Conservation (phyloP, 1,140 invertebrate genomes). For the Thalassaphorura encarpata region DNA sequence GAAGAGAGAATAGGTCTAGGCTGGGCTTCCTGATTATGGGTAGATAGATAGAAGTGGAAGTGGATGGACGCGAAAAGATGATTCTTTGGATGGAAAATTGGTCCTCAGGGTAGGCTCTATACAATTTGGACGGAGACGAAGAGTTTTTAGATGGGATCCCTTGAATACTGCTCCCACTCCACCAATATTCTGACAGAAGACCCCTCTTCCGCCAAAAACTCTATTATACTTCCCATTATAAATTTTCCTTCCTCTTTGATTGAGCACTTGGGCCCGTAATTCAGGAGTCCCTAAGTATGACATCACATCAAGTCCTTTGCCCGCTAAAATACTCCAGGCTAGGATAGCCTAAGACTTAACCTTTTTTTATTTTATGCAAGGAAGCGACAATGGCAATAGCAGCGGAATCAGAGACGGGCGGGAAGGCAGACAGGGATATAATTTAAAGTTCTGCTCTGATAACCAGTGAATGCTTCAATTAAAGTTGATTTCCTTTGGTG, state of each 20-base stretch:
- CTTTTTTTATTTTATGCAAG: no score
- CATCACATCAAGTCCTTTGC: no score
- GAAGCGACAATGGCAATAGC: no score
- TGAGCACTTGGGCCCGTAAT: conserved; percentile 23
- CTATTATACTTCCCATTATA: conserved; percentile 11
- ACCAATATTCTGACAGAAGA: conserved; percentile 12
- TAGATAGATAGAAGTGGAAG: background rate
- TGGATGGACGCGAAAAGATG: conserved; percentile 8
- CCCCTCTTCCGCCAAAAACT: background rate
- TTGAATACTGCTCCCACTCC: conserved; percentile 7
- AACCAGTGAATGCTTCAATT: no score
- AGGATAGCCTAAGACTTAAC: no score
- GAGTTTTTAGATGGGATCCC: background rate
- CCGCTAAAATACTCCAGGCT: no score
- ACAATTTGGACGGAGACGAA: conserved; percentile 12
- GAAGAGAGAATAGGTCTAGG: background rate
- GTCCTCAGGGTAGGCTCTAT: conserved; percentile 18
- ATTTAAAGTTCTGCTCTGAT: no score
- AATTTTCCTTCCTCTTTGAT: conserved; percentile 22
- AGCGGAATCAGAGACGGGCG: no score
- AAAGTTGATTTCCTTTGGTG: no score
- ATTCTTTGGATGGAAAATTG: conserved; percentile 18
- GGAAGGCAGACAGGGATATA: no score
- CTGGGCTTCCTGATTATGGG: background rate
- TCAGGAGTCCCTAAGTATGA: no score